phyloP scores from a whole-genome alignment of 2,797 vertebrate genomes.

The Crenuchus spilurus region DNA sequence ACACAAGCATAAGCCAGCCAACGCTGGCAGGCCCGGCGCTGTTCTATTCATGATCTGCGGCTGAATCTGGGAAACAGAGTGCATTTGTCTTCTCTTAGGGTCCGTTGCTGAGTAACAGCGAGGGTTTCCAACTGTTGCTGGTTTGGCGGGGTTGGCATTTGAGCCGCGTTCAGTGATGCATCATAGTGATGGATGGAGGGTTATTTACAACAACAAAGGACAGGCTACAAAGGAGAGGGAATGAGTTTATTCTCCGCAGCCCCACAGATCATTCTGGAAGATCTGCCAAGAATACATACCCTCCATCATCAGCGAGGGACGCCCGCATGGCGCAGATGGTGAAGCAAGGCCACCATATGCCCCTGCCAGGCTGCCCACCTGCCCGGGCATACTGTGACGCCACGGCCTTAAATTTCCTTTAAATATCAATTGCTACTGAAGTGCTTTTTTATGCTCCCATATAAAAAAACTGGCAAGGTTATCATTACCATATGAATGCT shows the following conservation, averaged over 20 bases:
- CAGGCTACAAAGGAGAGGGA: slow-evolving; percentile 55
- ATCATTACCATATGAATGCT: too few species aligned
- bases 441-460: too few species aligned
- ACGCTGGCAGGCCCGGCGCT: slow-evolving; percentile 15
- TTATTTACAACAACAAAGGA: slow-evolving; percentile 62
- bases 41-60: slow-evolving; percentile 26
- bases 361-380: slow-evolving; percentile 50
- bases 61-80: slow-evolving; percentile 17
- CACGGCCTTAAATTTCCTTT: slow-evolving; percentile 49
- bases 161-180: slow-evolving; percentile 41
- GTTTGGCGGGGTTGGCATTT: slow-evolving; percentile 41
- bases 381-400: slow-evolving; percentile 34
- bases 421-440: slow-evolving; percentile 6
- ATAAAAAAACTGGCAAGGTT: too few species aligned
- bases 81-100: slow-evolving; percentile 47
- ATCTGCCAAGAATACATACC: slow-evolving; percentile 55
- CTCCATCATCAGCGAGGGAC: slow-evolving; percentile 53
- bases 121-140: slow-evolving; percentile 48
- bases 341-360: slow-evolving; percentile 45
- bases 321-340: slow-evolving; percentile 45
- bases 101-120: slow-evolving; percentile 41
- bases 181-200: slow-evolving; percentile 62
- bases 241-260: slow-evolving; percentile 50
- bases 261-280: slow-evolving; percentile 50
- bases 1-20: slow-evolving; percentile 31